A percentile compares a stretch with the other conserved stretches of the same genome.
These are phyloP conservation scores for Drosophila rhopaloa DNA, from an alignment of 1,140 invertebrate species.

Conservation along the genomic window DNA sequence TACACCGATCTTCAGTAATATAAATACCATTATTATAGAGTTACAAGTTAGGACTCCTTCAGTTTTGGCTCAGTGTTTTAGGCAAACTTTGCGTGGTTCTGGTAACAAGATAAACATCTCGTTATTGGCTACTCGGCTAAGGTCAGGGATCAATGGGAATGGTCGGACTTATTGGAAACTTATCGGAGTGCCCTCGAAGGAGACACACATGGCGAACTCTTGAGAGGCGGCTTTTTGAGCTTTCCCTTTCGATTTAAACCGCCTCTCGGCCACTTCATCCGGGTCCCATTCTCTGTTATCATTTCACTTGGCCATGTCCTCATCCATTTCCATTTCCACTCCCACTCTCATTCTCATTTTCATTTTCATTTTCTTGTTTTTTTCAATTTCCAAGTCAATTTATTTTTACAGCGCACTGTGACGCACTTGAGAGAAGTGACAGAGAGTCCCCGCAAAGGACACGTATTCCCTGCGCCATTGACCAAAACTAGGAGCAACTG, in stretches of 20 bases:
- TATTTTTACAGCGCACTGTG: conserved; percentile 74
- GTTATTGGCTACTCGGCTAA: conserved; percentile 20
- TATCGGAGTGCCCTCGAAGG: conserved; percentile 20
- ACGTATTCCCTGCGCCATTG: conserved; percentile 36
- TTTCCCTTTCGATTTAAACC: conserved; percentile 51
- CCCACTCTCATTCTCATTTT: conserved; percentile 39
- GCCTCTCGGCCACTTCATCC: conserved; percentile 54
- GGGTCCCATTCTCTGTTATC: conserved; percentile 42
- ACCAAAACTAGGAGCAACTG: conserved; percentile 37
- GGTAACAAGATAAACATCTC: conserved; percentile 46
- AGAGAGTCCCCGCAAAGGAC: conserved; percentile 51
- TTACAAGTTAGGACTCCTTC: too few species aligned
- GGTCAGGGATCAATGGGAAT: conserved; percentile 43
- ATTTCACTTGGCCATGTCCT: conserved; percentile 49
- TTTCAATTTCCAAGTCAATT: conserved; percentile 83
- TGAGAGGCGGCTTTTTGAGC: conserved; percentile 25
- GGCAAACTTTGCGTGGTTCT: conserved; percentile 25
- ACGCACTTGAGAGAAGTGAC: conserved; percentile 48
- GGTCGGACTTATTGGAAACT: conserved; percentile 27
- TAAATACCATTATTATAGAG: too few species aligned
- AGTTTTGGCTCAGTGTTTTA: background rate
- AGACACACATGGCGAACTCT: conserved; percentile 26
- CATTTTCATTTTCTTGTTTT: conserved; percentile 47
- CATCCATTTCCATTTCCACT: conserved; percentile 39
- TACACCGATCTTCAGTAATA: too few species aligned